Base-by-base conservation (phyloP, 2,888 invertebrate genomes). In the Alitta virens region DNA sequence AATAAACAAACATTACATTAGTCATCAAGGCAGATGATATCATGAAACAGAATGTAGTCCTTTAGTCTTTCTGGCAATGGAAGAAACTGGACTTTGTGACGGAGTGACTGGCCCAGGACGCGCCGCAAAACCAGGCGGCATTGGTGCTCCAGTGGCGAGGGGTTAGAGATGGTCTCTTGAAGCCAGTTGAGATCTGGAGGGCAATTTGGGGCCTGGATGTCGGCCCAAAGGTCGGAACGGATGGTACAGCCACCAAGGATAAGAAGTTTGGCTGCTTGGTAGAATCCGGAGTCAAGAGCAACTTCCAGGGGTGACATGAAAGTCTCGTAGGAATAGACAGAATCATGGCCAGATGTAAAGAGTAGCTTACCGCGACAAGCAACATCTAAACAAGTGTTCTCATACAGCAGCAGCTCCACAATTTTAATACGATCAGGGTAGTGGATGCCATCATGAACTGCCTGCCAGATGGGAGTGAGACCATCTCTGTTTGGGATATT, bases 401-500 rank as follows among this genome's bases (percentile, higher is more conserved):
- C 25, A 18, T 46, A 40, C 25, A 66, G 27, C 18, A 66, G 56
- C n/a, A 65, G 51, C 60, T 60, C 58, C 25, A 66, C 62, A 46
- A 66, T 56, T n/a, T 56, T 42, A 27, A 62, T 26, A 2, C 66
- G 42, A 40, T 66, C 66, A 12, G 60, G 54, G 23, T 66, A 60
- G 23, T 63, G 64, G 38, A 55, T 25, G 2, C 66, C 66, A 24
- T 64, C 62, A 50, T 64, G 64, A 21, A 66, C 62, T 7, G 64
- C 62, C 49, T 66, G 66, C 66, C 66, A 66, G 5, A 66, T 25
- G 9, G 66, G 66, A 2, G 66, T 64, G n/a, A 66, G 60, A 14
- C 66, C 62, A 26, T 58, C 49, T 12, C 60, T n/a, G 56, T 66
- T 62, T 1, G 62, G 51, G 21, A 62, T 51, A 49, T 66, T 59